A percentile compares a stretch with the other conserved stretches of the same genome.
Evolutionary conservation across 1,140 invertebrate species (phyloP).

Genomic region (Melitaea cinxia): DNA sequence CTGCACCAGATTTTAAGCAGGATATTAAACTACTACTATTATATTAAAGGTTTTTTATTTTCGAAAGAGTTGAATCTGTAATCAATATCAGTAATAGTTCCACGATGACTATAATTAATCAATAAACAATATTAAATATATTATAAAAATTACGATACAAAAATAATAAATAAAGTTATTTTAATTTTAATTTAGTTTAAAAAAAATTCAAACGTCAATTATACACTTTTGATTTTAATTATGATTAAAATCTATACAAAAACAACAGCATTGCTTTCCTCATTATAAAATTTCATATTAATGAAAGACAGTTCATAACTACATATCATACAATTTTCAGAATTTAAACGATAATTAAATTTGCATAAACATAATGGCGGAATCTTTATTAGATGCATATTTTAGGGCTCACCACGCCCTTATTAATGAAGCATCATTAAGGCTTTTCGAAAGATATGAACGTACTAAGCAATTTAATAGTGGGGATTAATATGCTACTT

Average conservation of each 20-base stretch:
- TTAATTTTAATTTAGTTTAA: no score
- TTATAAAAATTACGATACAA: no score
- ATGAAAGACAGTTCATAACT: slow-evolving; percentile 9
- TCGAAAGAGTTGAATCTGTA: no score
- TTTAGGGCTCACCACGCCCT: slow-evolving; percentile 20
- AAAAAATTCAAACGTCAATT: background rate
- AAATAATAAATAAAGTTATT: no score
- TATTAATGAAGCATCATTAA: slow-evolving; percentile 27
- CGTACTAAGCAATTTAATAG: slow-evolving; percentile 22
- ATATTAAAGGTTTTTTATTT: no score
- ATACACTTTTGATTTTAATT: no score
- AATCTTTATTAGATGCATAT: slow-evolving; percentile 22
- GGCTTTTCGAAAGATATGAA: slow-evolving; percentile 8
- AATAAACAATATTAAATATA: no score
- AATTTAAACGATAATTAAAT: slow-evolving; percentile 27
- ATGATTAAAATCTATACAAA: background rate
- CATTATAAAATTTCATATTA: slow-evolving; percentile 2
- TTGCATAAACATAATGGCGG: slow-evolving; percentile 24
- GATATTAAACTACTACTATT: no score
- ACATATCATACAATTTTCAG: slow-evolving; percentile 7
- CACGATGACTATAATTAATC: no score
- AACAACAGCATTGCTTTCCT: background rate
- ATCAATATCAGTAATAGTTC: no score
- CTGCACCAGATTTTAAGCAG: no score
- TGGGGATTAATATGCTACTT: background rate